Conservation (phyloP, 2,113 vertebrate genomes). For the Pelmatolapia mariae region DNA sequence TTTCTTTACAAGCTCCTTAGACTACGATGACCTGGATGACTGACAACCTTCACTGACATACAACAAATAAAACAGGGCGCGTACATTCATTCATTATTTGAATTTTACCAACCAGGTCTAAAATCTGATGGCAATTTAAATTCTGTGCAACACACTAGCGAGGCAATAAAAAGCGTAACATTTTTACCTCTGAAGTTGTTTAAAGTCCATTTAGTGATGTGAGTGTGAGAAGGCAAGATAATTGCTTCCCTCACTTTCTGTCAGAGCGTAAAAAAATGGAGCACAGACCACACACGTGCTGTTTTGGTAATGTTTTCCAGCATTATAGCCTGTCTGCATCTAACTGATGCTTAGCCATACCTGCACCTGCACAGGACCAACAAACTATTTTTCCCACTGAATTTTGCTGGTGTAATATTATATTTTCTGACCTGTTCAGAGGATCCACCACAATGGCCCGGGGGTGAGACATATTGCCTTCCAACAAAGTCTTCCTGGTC, state of each 20-base stretch:
- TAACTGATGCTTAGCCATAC: background rate
- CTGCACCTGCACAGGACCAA: background rate
- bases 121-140: background rate
- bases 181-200: background rate
- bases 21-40: background rate
- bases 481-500: slow-evolving; percentile 89
- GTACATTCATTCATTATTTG: background rate
- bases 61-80: background rate
- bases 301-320: background rate
- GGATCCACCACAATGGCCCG: slow-evolving; percentile 96
- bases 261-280: background rate
- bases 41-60: background rate
- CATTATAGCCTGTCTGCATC: too few species aligned
- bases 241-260: background rate
- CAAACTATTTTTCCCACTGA: background rate
- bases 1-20: background rate
- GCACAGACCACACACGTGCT: background rate
- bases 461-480: slow-evolving; percentile 96
- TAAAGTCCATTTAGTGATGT: background rate
- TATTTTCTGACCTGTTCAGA: slow-evolving; percentile 80
- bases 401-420: background rate
- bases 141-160: background rate
- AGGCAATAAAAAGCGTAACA: background rate
- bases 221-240: background rate
- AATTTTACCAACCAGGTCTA: background rate